Conservation (phyloP, 2,113 vertebrate species). For the Phasianus colchicus region DNA sequence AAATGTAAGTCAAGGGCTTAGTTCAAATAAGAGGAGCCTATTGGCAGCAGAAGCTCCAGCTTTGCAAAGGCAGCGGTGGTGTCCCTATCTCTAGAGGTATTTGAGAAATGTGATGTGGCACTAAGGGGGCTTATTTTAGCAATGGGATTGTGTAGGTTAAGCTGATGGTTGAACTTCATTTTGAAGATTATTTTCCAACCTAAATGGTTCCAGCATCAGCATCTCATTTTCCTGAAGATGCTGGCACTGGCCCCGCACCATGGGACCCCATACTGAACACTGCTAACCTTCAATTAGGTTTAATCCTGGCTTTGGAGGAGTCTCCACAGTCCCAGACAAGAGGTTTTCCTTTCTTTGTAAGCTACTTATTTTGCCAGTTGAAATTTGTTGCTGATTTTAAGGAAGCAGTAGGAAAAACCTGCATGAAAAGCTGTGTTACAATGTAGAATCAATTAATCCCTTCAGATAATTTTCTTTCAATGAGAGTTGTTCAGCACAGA, state of each 20-base stretch:
- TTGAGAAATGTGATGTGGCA: neutral
- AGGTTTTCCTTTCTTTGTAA: neutral
- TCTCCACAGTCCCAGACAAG: neutral
- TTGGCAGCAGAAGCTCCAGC: neutral
- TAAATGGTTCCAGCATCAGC: neutral
- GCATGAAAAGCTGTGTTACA: neutral
- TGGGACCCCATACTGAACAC: neutral
- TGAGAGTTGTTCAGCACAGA: neutral
- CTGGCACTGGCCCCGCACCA: neutral
- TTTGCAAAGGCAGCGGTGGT: neutral
- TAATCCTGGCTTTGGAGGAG: neutral
- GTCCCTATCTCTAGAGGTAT: neutral
- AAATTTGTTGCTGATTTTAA: neutral
- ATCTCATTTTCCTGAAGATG: neutral
- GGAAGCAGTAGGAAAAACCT: neutral
- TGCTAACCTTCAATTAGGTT: neutral
- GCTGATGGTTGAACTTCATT: neutral
- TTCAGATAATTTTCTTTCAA: neutral
- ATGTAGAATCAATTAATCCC: neutral
- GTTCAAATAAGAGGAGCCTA: neutral
- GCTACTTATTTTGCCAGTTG: neutral
- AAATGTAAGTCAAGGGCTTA: rapidly evolving
- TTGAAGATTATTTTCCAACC: neutral
- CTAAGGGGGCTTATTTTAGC: neutral
- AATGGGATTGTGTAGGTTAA: neutral